phyloP scores from a whole-genome alignment of 1,140 invertebrate genomes.

The Drosophila auraria region DNA sequence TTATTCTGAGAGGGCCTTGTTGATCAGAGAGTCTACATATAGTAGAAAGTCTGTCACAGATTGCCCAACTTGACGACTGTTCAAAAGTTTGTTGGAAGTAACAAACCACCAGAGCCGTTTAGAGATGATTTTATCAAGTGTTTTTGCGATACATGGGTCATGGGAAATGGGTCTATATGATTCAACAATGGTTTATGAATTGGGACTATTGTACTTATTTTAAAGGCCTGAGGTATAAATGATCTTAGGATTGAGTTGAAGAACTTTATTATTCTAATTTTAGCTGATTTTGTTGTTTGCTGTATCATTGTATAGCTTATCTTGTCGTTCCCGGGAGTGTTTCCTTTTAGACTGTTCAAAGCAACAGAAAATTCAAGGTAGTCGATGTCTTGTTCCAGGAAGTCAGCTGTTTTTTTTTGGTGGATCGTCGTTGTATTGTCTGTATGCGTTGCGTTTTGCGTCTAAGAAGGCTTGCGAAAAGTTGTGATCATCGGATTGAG shows the following conservation, averaged over 20 bases:
- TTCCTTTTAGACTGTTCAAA: no score
- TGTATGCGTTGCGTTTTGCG: neutral
- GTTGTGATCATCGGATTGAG: neutral
- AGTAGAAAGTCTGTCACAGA: constrained; percentile 12
- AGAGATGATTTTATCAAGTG: neutral
- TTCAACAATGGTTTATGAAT: neutral
- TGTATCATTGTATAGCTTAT: no score
- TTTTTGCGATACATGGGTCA: neutral
- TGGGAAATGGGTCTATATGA: neutral
- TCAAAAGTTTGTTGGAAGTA: constrained; percentile 1
- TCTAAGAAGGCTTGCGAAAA: neutral
- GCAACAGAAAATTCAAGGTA: neutral
- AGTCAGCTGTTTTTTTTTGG: neutral
- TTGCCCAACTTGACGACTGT: constrained; percentile 10
- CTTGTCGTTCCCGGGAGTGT: no score
- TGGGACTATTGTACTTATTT: neutral
- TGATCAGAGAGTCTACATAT: constrained; percentile 1
- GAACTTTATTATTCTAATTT: no score
- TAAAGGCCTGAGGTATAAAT: neutral
- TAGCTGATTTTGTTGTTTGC: no score
- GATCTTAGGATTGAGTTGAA: neutral
- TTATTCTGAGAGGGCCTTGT: neutral
- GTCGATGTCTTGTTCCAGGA: neutral
- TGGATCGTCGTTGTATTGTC: neutral
- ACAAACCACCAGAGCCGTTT: neutral